phyloP scores from a whole-genome alignment of 1,140 invertebrate species.

The Latrodectus geometricus region DNA sequence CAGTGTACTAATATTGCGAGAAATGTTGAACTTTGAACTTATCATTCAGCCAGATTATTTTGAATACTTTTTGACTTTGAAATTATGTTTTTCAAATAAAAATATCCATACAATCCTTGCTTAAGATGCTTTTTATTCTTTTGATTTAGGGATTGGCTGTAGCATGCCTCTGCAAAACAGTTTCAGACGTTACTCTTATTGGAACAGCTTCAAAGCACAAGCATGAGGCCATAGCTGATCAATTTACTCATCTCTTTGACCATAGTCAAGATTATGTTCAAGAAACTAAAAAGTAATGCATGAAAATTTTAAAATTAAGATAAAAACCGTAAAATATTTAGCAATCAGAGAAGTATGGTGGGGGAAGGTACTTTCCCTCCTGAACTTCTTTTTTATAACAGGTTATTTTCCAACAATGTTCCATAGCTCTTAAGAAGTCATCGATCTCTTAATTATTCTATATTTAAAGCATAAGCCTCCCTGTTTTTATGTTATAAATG shows the following conservation, averaged over 20 bases:
- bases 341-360: too few species aligned
- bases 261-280: constrained; percentile 82
- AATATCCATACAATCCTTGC: not conserved
- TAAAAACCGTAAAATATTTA: too few species aligned
- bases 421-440: too few species aligned
- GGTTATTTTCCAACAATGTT: too few species aligned
- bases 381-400: too few species aligned
- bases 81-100: not conserved
- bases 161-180: constrained; percentile 82
- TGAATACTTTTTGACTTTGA: not conserved
- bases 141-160: constrained; percentile 82
- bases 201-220: constrained; percentile 87
- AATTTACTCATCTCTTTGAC: constrained; percentile 82
- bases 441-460: too few species aligned
- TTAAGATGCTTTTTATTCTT: not conserved
- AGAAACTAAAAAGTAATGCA: constrained; percentile 86
- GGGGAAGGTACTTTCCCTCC: too few species aligned
- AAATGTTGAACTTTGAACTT: not conserved
- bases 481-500: too few species aligned
- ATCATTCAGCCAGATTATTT: not conserved
- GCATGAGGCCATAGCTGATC: constrained; percentile 82
- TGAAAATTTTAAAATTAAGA: too few species aligned
- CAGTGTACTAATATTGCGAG: not conserved
- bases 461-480: too few species aligned
- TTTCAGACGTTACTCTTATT: constrained; percentile 84